Conservation (phyloP, 2,797 vertebrate genomes). For the Picus viridis region DNA sequence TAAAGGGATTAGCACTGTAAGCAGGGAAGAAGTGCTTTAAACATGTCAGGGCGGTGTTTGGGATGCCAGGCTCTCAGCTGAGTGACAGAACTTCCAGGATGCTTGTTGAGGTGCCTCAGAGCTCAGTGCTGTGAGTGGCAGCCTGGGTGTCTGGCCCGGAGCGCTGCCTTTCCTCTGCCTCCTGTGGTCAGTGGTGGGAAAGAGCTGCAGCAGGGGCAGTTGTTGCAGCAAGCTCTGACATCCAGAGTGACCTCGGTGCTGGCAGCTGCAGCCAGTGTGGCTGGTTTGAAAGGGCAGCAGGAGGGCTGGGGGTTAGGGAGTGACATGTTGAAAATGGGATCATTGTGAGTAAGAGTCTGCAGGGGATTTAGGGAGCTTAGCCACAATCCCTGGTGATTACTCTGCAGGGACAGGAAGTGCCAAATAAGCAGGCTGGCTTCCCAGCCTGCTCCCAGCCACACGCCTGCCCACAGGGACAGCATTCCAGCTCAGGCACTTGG, state of each 20-base stretch:
- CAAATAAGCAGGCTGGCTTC: constrained; percentile 32
- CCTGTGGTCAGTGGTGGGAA: neutral
- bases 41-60: neutral
- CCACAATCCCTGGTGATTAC: constrained; percentile 42
- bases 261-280: neutral
- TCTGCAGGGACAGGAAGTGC: constrained; percentile 51
- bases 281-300: constrained; percentile 32
- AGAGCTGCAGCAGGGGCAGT: neutral
- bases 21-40: neutral
- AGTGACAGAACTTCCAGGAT: neutral
- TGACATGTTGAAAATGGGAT: constrained; percentile 46
- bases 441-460: neutral
- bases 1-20: constrained; percentile 35
- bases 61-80: neutral
- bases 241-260: neutral
- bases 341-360: constrained; percentile 53
- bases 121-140: neutral
- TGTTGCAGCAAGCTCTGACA: neutral
- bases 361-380: constrained; percentile 64
- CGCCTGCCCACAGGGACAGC: neutral
- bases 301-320: neutral
- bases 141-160: neutral
- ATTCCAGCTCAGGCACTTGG: neutral
- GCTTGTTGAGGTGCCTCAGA: neutral
- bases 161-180: neutral